phyloP scores from a whole-genome alignment of 2,797 vertebrate species.

The Sebastes vulpes region DNA sequence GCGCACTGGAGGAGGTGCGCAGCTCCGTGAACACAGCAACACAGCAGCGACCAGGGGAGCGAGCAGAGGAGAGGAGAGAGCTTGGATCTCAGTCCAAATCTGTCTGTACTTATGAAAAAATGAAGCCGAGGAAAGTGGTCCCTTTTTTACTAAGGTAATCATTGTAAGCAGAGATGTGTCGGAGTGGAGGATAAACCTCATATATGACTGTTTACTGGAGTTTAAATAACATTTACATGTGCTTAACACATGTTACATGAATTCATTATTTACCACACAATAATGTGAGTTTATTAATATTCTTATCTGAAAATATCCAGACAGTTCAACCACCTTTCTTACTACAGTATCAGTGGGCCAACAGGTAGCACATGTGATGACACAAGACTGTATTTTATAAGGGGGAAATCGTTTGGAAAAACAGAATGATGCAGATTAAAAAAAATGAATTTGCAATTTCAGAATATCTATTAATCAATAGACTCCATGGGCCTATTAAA shows the following conservation, averaged over 20 bases:
- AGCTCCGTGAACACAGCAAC: slow-evolving; percentile 50
- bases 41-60: slow-evolving; percentile 16
- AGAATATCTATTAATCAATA: slow-evolving; percentile 9
- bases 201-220: not conserved
- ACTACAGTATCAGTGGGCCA: not conserved
- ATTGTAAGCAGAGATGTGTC: not conserved
- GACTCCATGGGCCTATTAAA: slow-evolving; percentile 4
- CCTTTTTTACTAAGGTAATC: not conserved
- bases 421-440: not conserved
- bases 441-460: not conserved
- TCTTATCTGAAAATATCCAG: not conserved
- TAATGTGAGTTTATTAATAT: not conserved
- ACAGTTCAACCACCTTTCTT: not conserved
- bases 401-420: not conserved
- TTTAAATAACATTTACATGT: not conserved
- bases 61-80: not conserved
- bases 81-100: slow-evolving; percentile 40
- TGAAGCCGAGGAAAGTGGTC: no score
- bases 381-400: not conserved
- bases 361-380: not conserved
- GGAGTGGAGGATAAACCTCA: not conserved
- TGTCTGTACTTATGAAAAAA: not conserved
- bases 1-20: slow-evolving; percentile 59
- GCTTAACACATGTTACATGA: no score
- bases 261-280: not conserved